These are phyloP conservation scores for Apostichopus parvimensis DNA, from an alignment of 35 echinoderm and acorn worm species.

Conservation along the genomic window DNA sequence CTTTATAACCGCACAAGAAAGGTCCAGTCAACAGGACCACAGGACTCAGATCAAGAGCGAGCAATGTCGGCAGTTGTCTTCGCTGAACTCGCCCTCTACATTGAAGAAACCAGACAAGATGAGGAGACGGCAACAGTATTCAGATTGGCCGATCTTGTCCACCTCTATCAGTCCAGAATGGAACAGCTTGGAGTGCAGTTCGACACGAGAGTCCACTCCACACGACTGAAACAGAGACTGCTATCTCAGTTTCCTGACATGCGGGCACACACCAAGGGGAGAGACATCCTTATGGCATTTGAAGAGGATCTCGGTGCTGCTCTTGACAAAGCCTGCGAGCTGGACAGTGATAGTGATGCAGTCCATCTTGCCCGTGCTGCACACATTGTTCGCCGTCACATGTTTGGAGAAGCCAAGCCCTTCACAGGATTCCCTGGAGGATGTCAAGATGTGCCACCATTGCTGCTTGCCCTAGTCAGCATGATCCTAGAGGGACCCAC, in stretches of 20 bases:
- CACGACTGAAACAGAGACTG: constrained; percentile 68
- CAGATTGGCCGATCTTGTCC: constrained; percentile 52
- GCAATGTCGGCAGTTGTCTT: constrained; percentile 42
- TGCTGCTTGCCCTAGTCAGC: constrained; percentile 62
- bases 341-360: constrained; percentile 60
- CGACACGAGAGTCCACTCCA: constrained; percentile 55
- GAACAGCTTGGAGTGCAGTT: constrained; percentile 62
- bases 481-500: constrained; percentile 67
- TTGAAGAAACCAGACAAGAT: constrained; percentile 52
- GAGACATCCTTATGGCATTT: constrained; percentile 60
- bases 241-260: constrained; percentile 69
- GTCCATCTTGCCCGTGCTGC: constrained; percentile 50
- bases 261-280: constrained; percentile 57
- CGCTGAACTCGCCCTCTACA: constrained; percentile 59
- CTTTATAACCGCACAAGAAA: constrained; percentile 31
- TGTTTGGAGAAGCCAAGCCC: constrained; percentile 17
- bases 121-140: constrained; percentile 53
- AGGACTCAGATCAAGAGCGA: neutral
- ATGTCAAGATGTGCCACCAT: constrained; percentile 65
- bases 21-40: too few species aligned
- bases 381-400: neutral
- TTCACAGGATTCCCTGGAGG: constrained; percentile 42
- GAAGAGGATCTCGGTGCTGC: constrained; percentile 59
- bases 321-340: constrained; percentile 49
- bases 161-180: constrained; percentile 64